Evolutionary conservation across 1,140 invertebrate species (phyloP).

Genomic region (Lepidurus apus): DNA sequence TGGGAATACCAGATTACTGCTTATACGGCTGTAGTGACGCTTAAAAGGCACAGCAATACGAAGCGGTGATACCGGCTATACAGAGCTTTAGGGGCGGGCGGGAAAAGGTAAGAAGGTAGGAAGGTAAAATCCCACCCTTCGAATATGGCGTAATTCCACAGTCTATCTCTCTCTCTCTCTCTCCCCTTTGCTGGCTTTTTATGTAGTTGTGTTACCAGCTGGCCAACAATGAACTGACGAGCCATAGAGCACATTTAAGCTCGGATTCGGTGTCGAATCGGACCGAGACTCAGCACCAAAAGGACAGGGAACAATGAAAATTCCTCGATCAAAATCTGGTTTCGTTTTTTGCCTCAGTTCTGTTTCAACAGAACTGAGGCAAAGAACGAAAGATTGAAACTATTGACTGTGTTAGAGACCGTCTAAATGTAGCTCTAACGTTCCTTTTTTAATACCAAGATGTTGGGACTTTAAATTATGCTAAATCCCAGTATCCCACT

Average conservation of each 20-base stretch:
- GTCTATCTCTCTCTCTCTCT: neutral
- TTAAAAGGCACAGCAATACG: conserved; percentile 19
- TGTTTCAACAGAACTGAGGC: no score
- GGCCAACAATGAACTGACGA: conserved; percentile 14
- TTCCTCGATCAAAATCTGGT: conserved; percentile 2
- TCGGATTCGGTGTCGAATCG: conserved; percentile 10
- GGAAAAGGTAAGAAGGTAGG: conserved; percentile 18
- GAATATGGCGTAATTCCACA: neutral
- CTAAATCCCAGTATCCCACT: neutral
- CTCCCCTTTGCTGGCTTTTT: neutral
- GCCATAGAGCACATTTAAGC: neutral
- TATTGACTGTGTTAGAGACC: neutral
- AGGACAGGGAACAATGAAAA: neutral
- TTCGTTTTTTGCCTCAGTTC: neutral
- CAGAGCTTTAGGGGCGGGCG: neutral
- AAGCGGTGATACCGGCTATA: neutral
- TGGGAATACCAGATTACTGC: neutral
- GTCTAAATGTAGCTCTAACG: conserved; percentile 14
- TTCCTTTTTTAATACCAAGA: neutral
- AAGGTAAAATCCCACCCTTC: conserved; percentile 14
- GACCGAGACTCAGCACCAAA: neutral
- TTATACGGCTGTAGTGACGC: conserved; percentile 2
- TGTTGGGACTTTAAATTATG: neutral
- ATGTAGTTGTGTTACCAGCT: conserved; percentile 9
- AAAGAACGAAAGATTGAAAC: no score